phyloP scores from a whole-genome alignment of 1,140 invertebrate genomes.

The Episyrphus balteatus region DNA sequence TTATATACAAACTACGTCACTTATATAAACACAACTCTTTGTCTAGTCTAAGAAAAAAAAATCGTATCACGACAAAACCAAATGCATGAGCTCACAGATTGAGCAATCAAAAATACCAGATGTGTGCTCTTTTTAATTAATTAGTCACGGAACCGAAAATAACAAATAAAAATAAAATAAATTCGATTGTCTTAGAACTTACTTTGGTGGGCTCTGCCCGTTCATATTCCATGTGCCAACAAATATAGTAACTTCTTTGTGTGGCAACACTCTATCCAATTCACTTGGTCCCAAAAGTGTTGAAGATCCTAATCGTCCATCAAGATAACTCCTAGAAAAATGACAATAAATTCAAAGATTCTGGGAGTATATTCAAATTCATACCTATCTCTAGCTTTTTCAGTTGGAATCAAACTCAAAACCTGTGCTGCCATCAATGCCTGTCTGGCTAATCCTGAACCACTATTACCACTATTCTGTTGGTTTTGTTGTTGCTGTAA shows the following conservation, averaged over 20 bases:
- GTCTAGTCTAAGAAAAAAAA: neutral
- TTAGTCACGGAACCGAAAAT: too few species aligned
- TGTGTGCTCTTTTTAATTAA: too few species aligned
- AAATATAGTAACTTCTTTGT: slow-evolving; percentile 74
- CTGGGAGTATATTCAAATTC: neutral
- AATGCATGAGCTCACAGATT: too few species aligned
- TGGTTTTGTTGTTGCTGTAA: neutral
- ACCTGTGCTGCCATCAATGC: slow-evolving; percentile 65
- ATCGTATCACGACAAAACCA: too few species aligned
- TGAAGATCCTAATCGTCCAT: slow-evolving; percentile 63
- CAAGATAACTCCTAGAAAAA: slow-evolving; percentile 57
- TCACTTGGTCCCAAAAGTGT: slow-evolving; percentile 72
- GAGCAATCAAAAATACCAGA: too few species aligned
- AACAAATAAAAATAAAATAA: neutral
- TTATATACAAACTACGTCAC: too few species aligned
- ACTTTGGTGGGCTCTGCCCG: slow-evolving; percentile 65
- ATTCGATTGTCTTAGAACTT: slow-evolving; percentile 10
- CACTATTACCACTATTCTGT: neutral
- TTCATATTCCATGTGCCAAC: slow-evolving; percentile 97
- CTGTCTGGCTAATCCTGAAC: slow-evolving; percentile 48
- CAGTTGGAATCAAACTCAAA: slow-evolving; percentile 63
- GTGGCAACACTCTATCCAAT: slow-evolving; percentile 74
- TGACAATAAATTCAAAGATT: neutral
- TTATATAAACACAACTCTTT: neutral
- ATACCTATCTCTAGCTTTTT: slow-evolving; percentile 64